Conservation (phyloP, 23 tunicate species). For the Oikopleura albicans region DNA sequence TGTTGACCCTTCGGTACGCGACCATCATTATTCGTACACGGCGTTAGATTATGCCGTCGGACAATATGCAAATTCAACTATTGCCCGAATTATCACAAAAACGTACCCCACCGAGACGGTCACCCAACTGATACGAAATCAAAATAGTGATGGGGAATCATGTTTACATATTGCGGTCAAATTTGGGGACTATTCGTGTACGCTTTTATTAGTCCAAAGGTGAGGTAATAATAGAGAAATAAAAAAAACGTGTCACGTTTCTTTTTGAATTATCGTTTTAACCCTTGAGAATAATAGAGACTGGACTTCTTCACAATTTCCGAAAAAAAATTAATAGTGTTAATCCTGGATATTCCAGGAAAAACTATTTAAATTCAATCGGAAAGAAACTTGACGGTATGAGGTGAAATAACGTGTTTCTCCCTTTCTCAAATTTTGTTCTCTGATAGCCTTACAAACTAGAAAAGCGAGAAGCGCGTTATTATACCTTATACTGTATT, state of each 20-base stretch:
- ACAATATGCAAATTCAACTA: not conserved
- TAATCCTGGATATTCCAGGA: not conserved
- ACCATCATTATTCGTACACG: not conserved
- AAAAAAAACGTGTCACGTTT: no score
- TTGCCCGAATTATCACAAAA: not conserved
- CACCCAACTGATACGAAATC: not conserved
- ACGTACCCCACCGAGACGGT: not conserved
- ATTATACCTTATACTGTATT: no score
- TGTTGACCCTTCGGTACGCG: not conserved
- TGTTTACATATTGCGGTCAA: not conserved
- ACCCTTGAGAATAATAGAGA: no score
- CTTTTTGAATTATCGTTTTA: no score
- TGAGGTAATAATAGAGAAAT: no score
- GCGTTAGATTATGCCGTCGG: constrained; percentile 1
- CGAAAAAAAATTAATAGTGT: not conserved
- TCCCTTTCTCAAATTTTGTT: no score
- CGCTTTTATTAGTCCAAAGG: not conserved
- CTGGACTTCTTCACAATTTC: no score
- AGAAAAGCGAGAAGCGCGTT: no score
- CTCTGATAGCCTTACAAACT: no score
- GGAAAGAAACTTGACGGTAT: no score
- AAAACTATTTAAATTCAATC: no score
- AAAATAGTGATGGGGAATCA: not conserved
- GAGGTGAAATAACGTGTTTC: no score
- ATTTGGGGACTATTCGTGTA: constrained; percentile 6